These are phyloP conservation scores for Furnarius figulus DNA, from an alignment of 2,113 vertebrate genomes.

Conservation along the genomic window DNA sequence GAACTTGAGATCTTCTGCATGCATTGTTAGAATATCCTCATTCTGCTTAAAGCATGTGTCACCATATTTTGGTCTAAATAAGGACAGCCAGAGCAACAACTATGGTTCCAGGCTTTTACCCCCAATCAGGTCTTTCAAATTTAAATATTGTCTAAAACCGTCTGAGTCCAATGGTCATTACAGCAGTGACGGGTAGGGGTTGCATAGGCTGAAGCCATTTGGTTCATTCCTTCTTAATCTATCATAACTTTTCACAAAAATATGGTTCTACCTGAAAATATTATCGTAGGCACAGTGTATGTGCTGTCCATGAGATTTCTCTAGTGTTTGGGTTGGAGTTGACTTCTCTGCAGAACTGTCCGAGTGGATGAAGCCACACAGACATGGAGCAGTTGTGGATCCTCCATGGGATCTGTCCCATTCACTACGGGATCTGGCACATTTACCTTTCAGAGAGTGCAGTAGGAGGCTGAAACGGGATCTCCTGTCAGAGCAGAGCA, in stretches of 20 bases:
- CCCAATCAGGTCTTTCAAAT: not conserved
- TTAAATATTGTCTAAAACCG: not conserved
- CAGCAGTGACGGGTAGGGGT: not conserved
- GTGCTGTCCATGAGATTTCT: not conserved
- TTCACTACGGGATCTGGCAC: too few relatives aligned
- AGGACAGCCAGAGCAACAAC: not conserved
- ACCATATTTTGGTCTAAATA: fast-evolving
- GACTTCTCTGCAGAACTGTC: not conserved
- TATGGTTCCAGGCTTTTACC: not conserved
- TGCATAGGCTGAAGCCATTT: not conserved
- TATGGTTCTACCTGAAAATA: not conserved
- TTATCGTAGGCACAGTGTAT: not conserved
- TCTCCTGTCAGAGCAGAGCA: conserved; percentile 17
- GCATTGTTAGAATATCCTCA: not conserved
- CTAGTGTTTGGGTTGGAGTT: not conserved
- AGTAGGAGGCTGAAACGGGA: not conserved
- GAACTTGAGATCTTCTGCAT: not conserved
- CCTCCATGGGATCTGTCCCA: not conserved
- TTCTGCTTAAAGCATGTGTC: not conserved
- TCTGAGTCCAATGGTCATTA: not conserved
- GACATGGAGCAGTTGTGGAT: not conserved
- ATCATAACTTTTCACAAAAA: not conserved
- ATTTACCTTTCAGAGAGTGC: not conserved
- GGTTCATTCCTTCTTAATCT: not conserved
- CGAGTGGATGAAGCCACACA: not conserved